phyloP scores from a whole-genome alignment of 2,113 vertebrate species.

The Zosterops japonicus region DNA sequence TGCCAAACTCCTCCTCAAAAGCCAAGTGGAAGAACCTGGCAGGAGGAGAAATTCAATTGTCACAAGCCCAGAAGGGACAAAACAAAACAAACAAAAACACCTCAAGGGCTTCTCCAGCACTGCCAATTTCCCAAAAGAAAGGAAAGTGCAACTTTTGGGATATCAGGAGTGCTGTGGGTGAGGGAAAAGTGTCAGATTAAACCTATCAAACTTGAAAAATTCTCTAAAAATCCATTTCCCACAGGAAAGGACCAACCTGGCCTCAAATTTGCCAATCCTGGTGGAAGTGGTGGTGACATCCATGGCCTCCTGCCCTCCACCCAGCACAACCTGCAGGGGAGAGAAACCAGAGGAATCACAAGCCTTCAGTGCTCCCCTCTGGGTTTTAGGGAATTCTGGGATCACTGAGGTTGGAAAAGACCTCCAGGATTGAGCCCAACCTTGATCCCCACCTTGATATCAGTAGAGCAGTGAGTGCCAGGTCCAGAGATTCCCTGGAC shows the following conservation, averaged over 20 bases:
- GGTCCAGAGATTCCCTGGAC: not conserved
- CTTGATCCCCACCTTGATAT: not conserved
- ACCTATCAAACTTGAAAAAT: too few relatives aligned
- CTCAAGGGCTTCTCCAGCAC: not conserved
- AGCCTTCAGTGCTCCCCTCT: not conserved
- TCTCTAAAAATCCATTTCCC: too few relatives aligned
- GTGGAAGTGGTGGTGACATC: slow-evolving; percentile 98
- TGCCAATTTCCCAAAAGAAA: not conserved
- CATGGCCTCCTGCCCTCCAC: slow-evolving; percentile 98
- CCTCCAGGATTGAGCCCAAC: rapidly evolving
- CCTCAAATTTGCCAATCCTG: slow-evolving; percentile 98
- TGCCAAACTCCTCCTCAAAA: slow-evolving; percentile 96
- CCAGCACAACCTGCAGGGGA: slow-evolving; percentile 88
- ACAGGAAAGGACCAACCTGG: slow-evolving; percentile 74
- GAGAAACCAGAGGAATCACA: not conserved
- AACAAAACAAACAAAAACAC: not conserved
- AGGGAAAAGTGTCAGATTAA: not conserved
- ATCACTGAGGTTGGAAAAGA: not conserved
- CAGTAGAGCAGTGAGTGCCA: not conserved
- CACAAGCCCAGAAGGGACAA: not conserved
- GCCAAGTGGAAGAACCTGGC: slow-evolving; percentile 94
- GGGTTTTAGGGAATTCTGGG: not conserved
- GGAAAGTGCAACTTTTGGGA: not conserved
- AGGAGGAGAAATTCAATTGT: not conserved
- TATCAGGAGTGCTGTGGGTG: not conserved